Evolutionary conservation across 2,113 vertebrate species (phyloP), one percentile per base, ranked within the genome.

Genomic region (Carettochelys insculpta): DNA sequence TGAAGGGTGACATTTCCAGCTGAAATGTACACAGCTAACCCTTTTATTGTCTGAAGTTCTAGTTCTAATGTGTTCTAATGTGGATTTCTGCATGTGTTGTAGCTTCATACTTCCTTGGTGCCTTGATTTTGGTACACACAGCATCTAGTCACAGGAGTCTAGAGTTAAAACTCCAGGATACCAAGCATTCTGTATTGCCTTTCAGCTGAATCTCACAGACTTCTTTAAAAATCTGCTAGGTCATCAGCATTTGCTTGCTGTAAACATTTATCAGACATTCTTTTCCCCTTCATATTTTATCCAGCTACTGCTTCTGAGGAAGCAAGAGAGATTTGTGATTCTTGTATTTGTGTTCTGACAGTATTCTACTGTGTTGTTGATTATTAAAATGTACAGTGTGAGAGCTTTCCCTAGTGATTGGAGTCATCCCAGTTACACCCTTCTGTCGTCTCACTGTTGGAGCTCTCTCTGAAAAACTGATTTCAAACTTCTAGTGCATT

Each of bases 1-100:
- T 12, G 45, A 38, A 87, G 85, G 81, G 54, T 79, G 79, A 34
- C 77, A 50, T 93, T 93, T 94, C 90, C 84, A 81, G 53, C 78
- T 73, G 81, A n/a, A 29, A n/a, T n/a, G 14, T 34, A 31, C 29
- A 22, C 19, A 50, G 27, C 14, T 90, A 86, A 75, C 73, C 82
- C 68, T 83, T 94, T 76, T n/a, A 61, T 24, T 89, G 48, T 84
- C 85, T 80, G 41, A 73, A 25, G n/a, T 24, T 80, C 58, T 73
- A 20, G 61, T n/a, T n/a, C n/a, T n/a, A n/a, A 7, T 7, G 41
- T 41, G 29, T 50, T 50, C 45, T 76, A 27, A 11, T 31, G 51
- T 48, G 38, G 54, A 41, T 19, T 56, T 51, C n/a, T 50, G 7
- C 51, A n/a, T 71, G 27, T 45, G 41, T 73, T 73, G 38, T 45